These are phyloP conservation scores for Sapajus apella DNA, from an alignment of 2,113 vertebrate genomes.

Conservation along the genomic window DNA sequence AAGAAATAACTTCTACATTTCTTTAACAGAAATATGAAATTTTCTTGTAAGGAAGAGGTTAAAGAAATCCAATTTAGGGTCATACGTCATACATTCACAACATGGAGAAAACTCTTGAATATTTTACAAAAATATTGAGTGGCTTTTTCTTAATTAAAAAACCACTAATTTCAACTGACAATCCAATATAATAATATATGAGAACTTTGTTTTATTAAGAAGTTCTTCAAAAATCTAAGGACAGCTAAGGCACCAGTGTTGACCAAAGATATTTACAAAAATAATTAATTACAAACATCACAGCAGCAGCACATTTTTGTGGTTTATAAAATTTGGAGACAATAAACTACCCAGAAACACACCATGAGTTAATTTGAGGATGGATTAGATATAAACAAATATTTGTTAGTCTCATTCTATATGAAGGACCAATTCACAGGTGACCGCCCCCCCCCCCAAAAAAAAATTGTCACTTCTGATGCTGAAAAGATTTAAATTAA, in stretches of 20 bases:
- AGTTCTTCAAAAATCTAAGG: conserved; percentile 16
- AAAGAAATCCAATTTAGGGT: neutral
- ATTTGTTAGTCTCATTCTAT: neutral
- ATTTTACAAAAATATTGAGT: conserved; percentile 33
- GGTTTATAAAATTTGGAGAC: neutral
- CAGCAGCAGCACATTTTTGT: neutral
- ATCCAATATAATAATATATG: conserved; percentile 6
- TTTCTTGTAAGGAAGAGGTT: conserved; percentile 25
- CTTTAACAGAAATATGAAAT: conserved; percentile 36
- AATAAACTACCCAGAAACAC: neutral
- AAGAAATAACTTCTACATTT: conserved; percentile 38
- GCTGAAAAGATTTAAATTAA: conserved; percentile 3
- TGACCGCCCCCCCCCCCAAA: neutral
- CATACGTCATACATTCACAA: neutral
- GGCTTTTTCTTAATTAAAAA: neutral
- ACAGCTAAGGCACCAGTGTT: neutral
- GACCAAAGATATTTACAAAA: neutral
- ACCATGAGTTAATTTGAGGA: neutral
- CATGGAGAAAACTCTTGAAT: neutral
- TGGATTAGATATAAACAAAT: neutral
- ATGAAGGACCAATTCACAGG: neutral
- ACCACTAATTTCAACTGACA: conserved; percentile 34
- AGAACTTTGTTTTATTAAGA: neutral
- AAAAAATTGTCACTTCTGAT: neutral
- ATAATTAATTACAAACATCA: conserved; percentile 16